These are phyloP conservation scores for Aythya baeri DNA, from an alignment of 2,113 vertebrate genomes.

Conservation along the genomic window DNA sequence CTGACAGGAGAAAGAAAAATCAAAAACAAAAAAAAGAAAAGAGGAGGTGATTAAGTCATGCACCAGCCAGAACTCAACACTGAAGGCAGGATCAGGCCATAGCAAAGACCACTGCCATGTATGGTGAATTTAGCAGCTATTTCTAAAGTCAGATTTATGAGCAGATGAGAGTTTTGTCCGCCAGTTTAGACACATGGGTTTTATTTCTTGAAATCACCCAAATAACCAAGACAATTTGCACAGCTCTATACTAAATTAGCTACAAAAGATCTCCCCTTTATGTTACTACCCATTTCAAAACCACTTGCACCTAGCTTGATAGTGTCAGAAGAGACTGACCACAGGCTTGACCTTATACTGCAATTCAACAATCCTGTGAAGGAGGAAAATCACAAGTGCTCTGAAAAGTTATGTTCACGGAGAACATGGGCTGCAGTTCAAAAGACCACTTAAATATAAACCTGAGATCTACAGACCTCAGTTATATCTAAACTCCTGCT, in stretches of 20 bases:
- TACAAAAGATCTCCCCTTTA: neutral
- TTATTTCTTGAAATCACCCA: constrained; percentile 31
- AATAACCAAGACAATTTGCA: neutral
- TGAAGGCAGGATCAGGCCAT: neutral
- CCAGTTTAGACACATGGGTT: neutral
- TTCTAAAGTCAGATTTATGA: constrained; percentile 22
- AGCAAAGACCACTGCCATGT: neutral
- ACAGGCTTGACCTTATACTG: neutral
- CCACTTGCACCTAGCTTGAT: neutral
- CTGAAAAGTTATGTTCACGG: constrained; percentile 23
- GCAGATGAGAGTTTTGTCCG: constrained; percentile 10
- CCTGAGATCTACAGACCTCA: constrained; percentile 38
- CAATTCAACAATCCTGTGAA: constrained; percentile 17
- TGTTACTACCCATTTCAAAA: constrained; percentile 26
- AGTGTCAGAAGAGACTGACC: constrained; percentile 18
- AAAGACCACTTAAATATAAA: constrained; percentile 40
- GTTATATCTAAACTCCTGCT: constrained; percentile 31
- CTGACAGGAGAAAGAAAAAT: constrained; percentile 14
- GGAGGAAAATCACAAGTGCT: constrained; percentile 45
- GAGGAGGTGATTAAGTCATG: constrained; percentile 24
- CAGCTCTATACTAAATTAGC: neutral
- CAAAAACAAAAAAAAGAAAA: neutral
- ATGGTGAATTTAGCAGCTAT: neutral
- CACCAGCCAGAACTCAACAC: neutral
- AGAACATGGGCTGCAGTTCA: constrained; percentile 33